Base-by-base conservation (phyloP, 2,888 invertebrate species). In the Bembecia ichneumoniformis region DNA sequence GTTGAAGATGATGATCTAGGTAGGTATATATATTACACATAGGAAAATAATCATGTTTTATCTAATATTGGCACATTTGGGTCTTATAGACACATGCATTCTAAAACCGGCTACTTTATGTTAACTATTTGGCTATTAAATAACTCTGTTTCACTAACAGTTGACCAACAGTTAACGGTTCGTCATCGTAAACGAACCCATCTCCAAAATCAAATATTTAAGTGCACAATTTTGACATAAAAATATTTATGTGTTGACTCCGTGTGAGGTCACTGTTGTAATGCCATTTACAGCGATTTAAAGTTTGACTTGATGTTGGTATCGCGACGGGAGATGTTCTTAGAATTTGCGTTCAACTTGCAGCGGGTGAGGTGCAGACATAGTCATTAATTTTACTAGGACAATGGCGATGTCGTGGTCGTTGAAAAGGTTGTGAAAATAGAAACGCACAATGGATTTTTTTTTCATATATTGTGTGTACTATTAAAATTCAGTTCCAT, bases 321-420 rank as follows among this genome's bases (percentile, higher is more conserved):
- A 56, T 58, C 79, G 52, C 79, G 47, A 60, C 76, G 63, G 82
- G 82, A 67, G 70, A 62, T 58, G 64, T 81, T 78, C 82, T 68
- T 53, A 60, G 79, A 77, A 81, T 66, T 43, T 35, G 50, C 48
- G 45, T 52, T 53, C 53, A 28, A 28, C 28, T 28, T 28, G 48
- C 53, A 64, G 51, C 51, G 55, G 50, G 63, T 59, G 62, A 66
- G 62, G 71, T 70, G 68, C 57, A 61, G 47, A 28, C 28, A 9
- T 28, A 55, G 55, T 71, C 74, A 83, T 83, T 82, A 82, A 82
- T 84, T 78, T 74, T 62, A 34, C 11, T 44, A 55, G 57, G 58
- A 77, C 75, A 74, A 71, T 58, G 57, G 62, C 49, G 61, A 66
- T 71, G 68, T 71, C 61, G 63, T 63, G 60, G 59, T 65, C 56